phyloP scores from a whole-genome alignment of 1,140 invertebrate species.

The Tribolium madens region DNA sequence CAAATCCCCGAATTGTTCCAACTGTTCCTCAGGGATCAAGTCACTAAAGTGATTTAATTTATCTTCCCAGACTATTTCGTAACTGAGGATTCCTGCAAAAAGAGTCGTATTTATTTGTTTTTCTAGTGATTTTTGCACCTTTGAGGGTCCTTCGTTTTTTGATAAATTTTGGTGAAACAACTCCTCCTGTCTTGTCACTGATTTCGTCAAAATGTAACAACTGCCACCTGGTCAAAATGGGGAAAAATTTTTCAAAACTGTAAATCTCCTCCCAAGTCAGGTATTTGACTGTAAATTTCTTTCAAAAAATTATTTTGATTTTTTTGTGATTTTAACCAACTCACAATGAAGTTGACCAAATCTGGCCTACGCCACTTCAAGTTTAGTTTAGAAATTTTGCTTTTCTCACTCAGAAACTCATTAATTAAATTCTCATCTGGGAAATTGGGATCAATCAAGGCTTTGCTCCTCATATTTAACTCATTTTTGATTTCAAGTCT shows the following conservation, averaged over 20 bases:
- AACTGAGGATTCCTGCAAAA: slow-evolving; percentile 71
- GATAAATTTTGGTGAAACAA: slow-evolving; percentile 68
- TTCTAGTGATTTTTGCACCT: slow-evolving; percentile 59
- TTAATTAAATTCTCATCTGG: slow-evolving; percentile 80
- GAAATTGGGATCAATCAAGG: slow-evolving; percentile 74
- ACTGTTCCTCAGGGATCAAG: slow-evolving; percentile 71
- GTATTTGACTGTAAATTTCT: slow-evolving; percentile 76
- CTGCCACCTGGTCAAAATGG: slow-evolving; percentile 81
- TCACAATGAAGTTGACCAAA: slow-evolving; percentile 77
- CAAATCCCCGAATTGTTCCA: slow-evolving; percentile 64
- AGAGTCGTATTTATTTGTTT: neutral
- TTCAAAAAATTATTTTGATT: slow-evolving; percentile 59
- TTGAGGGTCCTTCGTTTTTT: slow-evolving; percentile 74
- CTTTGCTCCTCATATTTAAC: slow-evolving; percentile 76
- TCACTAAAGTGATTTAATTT: slow-evolving; percentile 69
- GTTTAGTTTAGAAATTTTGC: slow-evolving; percentile 67
- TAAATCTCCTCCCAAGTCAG: slow-evolving; percentile 83
- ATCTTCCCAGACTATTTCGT: slow-evolving; percentile 79
- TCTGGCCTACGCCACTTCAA: slow-evolving; percentile 76
- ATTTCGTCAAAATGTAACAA: slow-evolving; percentile 65
- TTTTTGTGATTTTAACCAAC: slow-evolving; percentile 53
- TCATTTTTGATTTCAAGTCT: slow-evolving; percentile 75
- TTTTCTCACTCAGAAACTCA: slow-evolving; percentile 76
- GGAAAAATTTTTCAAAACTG: slow-evolving; percentile 82
- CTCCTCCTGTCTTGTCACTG: slow-evolving; percentile 52